These are phyloP conservation scores for Procavia capensis DNA, from an alignment of 2,113 vertebrate species.

Conservation along the genomic window DNA sequence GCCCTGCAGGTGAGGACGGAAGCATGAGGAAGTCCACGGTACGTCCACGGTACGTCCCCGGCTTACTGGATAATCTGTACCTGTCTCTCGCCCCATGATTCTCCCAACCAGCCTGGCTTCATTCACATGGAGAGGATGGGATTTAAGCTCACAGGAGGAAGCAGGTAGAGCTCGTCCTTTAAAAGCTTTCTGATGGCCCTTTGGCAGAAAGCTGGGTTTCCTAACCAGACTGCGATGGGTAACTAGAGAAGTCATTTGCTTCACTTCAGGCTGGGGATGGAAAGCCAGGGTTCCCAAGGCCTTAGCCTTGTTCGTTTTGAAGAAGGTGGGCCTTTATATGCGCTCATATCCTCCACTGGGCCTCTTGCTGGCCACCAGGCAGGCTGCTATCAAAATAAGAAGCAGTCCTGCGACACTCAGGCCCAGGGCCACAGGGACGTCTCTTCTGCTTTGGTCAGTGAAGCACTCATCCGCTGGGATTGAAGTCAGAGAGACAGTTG, in stretches of 20 bases:
- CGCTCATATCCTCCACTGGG: constrained; percentile 86
- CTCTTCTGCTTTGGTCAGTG: constrained; percentile 87
- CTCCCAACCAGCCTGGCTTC: background rate
- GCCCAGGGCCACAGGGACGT: constrained; percentile 86
- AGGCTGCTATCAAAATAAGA: constrained; percentile 86
- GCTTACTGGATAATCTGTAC: too few species aligned
- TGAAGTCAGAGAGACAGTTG: constrained; percentile 71
- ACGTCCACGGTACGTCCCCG: too few species aligned
- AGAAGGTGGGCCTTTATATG: constrained; percentile 78
- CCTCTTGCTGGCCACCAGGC: constrained; percentile 88
- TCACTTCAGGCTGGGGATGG: background rate
- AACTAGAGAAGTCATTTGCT: background rate
- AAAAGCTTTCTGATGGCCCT: background rate
- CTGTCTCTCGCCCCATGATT: background rate
- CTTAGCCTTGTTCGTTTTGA: constrained; percentile 34
- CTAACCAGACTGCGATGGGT: background rate
- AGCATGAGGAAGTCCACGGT: too few species aligned
- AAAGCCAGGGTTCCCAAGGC: constrained; percentile 33
- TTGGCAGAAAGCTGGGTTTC: background rate
- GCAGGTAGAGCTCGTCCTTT: background rate
- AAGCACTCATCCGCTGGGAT: constrained; percentile 93
- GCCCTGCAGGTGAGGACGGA: too few species aligned
- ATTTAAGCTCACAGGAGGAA: background rate
- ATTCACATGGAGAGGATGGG: too few species aligned
- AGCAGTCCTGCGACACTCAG: constrained; percentile 85